Evolutionary conservation across 2,113 vertebrate species (phyloP), one percentile per base, ranked within the genome.

Genomic region (Spizaetus ornatus): DNA sequence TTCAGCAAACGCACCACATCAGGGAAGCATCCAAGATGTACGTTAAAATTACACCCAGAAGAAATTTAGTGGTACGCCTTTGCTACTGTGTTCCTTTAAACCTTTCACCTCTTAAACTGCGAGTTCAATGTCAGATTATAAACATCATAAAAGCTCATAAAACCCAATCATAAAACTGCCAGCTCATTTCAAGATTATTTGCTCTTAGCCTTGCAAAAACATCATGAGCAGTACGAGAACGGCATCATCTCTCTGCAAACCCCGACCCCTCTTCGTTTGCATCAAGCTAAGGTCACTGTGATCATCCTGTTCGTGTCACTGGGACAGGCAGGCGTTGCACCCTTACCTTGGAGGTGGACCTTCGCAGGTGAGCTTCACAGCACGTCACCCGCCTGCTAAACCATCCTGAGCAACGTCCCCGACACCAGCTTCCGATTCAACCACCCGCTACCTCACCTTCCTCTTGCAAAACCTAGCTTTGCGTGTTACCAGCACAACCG

Each of bases 51-150:
- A 67, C 38, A 81, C 72, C n/a, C 89, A 70, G 58, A 91, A 69
- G 73, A 91, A 95, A 85, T 80, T 82, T 55, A 95, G 70, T 42
- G 50, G 48, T 80, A 89, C 1, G 55, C 66, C 66, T 95, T 85
- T 82, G 96, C 94, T 96, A 95, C 95, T 63, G 74, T 80, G 82
- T 29, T 95, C 93, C 81, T 97, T 96, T 95, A 97, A 97, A 95
- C 95, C 93, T 95, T 95, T 95, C 94, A 96, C 95, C 97, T 96
- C 95, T 79, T 95, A 95, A 95, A 97, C 88, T 82, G 82, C 3
- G 11, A 95, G 89, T 97, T 96, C 96, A 91, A 43, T 95, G 94
- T 94, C 95, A 95, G 94, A 97, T 97, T 97, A 97, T 95, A 97
- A 95, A 97, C 95, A 95, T 93, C 45, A 93, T 97, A 95, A 97